These are phyloP conservation scores for Tenthredo livida DNA, from an alignment of 2,888 invertebrate genomes.

Conservation along the genomic window DNA sequence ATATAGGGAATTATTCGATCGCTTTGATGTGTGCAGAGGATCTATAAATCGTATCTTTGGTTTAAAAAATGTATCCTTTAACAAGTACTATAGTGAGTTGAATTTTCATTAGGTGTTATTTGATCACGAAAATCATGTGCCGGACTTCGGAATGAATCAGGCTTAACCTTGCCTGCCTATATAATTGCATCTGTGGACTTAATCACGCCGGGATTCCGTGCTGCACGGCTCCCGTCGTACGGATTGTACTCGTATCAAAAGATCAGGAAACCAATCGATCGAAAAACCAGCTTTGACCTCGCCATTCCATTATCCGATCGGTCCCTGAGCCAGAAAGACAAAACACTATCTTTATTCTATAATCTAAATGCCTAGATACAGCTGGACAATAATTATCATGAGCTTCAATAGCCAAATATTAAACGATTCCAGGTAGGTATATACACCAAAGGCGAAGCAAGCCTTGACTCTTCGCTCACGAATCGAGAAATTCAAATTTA, in stretches of 20 bases:
- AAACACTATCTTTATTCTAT: conserved; percentile 12
- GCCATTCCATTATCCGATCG: conserved; percentile 48
- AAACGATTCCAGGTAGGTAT: not conserved
- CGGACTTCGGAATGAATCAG: conserved; percentile 37
- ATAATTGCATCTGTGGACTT: conserved; percentile 41
- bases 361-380: conserved; percentile 17
- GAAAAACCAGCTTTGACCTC: conserved; percentile 41
- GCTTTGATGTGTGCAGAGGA: not conserved
- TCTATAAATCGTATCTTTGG: not conserved
- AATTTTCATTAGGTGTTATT: conserved; percentile 11
- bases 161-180: conserved; percentile 43
- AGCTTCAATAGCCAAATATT: not conserved
- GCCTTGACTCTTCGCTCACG: not conserved
- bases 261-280: conserved; percentile 49
- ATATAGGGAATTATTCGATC: not conserved
- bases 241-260: conserved; percentile 34
- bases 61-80: not conserved
- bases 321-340: conserved; percentile 50
- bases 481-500: not conserved
- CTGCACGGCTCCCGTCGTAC: not conserved
- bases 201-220: conserved; percentile 37
- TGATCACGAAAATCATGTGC: conserved; percentile 23
- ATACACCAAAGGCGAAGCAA: not conserved
- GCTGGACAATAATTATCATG: not conserved
- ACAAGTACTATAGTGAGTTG: not conserved